A percentile compares a stretch with the other conserved stretches of the same genome.
These are phyloP conservation scores for Nesometra sesokonis DNA, from an alignment of 35 echinoderm and acorn worm species.

Conservation along the genomic window DNA sequence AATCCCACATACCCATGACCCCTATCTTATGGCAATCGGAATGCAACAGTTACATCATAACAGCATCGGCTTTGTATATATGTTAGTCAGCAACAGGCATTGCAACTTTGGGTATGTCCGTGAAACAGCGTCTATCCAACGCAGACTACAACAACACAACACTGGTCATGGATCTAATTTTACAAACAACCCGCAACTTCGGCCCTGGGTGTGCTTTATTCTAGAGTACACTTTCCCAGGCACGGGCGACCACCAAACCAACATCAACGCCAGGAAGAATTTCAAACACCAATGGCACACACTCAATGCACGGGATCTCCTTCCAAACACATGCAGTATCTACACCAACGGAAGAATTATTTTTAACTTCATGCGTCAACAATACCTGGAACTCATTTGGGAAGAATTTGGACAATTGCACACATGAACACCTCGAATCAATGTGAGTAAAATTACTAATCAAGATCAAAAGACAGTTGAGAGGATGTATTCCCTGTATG, in stretches of 20 bases:
- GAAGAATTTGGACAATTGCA: conserved; percentile 22
- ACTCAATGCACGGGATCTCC: neutral
- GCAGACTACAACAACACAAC: no score
- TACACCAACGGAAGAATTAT: conserved; percentile 33
- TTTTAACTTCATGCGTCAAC: conserved; percentile 12
- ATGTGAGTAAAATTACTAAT: conserved; percentile 34
- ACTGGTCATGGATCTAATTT: neutral
- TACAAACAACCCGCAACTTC: no score
- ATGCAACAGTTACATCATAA: neutral
- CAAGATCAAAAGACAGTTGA: no score
- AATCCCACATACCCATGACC: neutral
- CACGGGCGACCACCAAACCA: neutral
- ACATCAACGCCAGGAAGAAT: no score
- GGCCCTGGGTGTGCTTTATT: neutral
- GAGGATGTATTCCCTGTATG: no score
- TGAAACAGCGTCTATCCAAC: no score
- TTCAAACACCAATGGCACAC: no score
- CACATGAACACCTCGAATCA: conserved; percentile 12
- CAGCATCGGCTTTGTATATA: conserved; percentile 7
- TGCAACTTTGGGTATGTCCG: conserved; percentile 16
- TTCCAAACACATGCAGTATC: no score
- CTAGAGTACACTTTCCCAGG: neutral
- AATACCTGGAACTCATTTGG: conserved; percentile 17
- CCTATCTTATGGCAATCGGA: neutral
- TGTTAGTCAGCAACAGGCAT: neutral